These are phyloP conservation scores for Numenius arquata DNA, from an alignment of 2,113 vertebrate species.

Conservation along the genomic window DNA sequence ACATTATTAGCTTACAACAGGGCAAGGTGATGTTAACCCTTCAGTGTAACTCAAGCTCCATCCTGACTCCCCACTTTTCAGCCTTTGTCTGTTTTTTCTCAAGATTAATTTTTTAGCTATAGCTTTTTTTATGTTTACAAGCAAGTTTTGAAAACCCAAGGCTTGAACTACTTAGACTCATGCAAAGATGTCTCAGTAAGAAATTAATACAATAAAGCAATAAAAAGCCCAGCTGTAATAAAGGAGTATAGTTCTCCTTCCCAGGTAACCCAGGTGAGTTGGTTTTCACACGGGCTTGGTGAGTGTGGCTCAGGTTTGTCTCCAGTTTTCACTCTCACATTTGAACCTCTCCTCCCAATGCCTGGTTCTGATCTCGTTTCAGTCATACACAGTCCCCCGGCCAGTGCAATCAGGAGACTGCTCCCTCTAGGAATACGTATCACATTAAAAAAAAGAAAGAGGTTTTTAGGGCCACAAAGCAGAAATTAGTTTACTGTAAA, in stretches of 20 bases:
- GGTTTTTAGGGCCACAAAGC: background rate
- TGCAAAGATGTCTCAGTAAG: background rate
- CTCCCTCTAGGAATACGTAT: background rate
- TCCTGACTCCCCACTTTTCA: background rate
- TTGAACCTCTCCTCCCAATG: background rate
- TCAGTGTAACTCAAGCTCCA: background rate
- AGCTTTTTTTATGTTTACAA: too few species aligned
- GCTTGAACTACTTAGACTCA: background rate
- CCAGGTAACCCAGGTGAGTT: background rate
- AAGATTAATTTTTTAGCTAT: background rate
- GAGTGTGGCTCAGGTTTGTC: accelerated
- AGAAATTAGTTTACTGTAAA: background rate
- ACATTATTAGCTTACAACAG: background rate
- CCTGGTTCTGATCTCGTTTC: background rate
- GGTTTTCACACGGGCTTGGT: background rate
- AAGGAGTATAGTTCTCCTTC: accelerated
- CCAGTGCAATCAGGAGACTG: background rate
- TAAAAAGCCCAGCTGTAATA: background rate
- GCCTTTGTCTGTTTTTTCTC: background rate
- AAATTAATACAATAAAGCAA: background rate
- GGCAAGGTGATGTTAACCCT: background rate
- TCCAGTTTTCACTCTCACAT: background rate
- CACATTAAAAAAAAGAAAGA: too few species aligned
- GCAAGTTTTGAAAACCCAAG: background rate
- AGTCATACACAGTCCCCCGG: background rate